phyloP scores from a whole-genome alignment of 2,113 vertebrate genomes.

The Genyomyrus donnyi region DNA sequence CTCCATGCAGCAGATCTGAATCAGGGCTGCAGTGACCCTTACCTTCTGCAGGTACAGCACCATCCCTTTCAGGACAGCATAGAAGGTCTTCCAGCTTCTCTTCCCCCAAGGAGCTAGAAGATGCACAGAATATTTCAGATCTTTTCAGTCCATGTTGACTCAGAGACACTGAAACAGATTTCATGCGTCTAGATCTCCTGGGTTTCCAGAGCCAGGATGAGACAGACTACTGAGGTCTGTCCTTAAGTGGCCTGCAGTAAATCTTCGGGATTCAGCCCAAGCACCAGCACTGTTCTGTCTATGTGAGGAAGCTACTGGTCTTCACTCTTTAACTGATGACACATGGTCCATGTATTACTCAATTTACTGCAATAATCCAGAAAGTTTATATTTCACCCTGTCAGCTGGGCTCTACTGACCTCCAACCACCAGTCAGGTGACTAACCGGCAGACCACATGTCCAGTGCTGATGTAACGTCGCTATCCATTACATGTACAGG shows the following conservation, averaged over 20 bases:
- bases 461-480: neutral
- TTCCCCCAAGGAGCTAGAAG: constrained; percentile 80
- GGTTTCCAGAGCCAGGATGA: neutral
- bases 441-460: neutral
- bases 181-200: neutral
- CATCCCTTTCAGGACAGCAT: constrained; percentile 74
- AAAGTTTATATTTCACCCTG: neutral
- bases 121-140: neutral
- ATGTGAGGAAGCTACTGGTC: no score
- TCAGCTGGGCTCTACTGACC: neutral
- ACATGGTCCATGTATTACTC: neutral
- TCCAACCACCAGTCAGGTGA: neutral
- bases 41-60: constrained; percentile 82
- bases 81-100: constrained; percentile 82
- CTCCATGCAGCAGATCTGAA: neutral
- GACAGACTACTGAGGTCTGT: neutral
- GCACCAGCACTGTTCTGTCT: no score
- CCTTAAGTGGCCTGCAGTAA: neutral
- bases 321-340: neutral
- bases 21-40: neutral
- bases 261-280: no score
- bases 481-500: neutral
- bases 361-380: neutral
- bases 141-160: neutral
- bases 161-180: neutral